A percentile compares a stretch with the other conserved stretches of the same genome.
These are phyloP conservation scores for Drosophila rubida DNA, from an alignment of 2,888 invertebrate genomes.

Conservation along the genomic window DNA sequence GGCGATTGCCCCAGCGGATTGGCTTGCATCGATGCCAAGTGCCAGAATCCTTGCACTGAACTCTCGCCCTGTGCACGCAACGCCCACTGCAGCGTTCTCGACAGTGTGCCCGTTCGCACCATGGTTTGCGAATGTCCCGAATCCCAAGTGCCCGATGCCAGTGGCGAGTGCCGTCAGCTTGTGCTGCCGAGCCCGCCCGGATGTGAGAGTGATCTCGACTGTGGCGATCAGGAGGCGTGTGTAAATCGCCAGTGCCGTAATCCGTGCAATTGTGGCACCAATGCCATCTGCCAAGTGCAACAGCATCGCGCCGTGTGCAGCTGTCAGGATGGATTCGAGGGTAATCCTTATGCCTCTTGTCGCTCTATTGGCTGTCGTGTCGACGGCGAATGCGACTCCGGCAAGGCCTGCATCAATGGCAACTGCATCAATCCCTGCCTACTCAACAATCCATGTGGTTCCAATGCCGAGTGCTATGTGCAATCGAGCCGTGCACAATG, in stretches of 20 bases:
- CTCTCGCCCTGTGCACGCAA: slow-evolving; percentile 91
- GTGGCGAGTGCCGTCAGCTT: slow-evolving; percentile 91
- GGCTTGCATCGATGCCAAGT: slow-evolving; percentile 92
- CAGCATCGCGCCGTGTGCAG: slow-evolving; percentile 95
- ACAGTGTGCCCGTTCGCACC: slow-evolving; percentile 93
- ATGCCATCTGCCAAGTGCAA: slow-evolving; percentile 92
- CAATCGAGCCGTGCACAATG: slow-evolving; percentile 91
- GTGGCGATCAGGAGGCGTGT: slow-evolving; percentile 92
- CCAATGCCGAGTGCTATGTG: slow-evolving; percentile 92
- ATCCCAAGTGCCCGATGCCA: slow-evolving; percentile 92
- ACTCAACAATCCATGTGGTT: slow-evolving; percentile 91
- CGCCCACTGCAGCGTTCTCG: slow-evolving; percentile 92
- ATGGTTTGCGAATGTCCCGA: slow-evolving; percentile 95
- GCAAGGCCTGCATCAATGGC: slow-evolving; percentile 93
- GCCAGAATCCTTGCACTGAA: slow-evolving; percentile 91
- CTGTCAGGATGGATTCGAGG: slow-evolving; percentile 93
- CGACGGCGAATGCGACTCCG: slow-evolving; percentile 93
- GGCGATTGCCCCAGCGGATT: slow-evolving; percentile 92
- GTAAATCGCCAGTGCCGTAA: slow-evolving; percentile 94
- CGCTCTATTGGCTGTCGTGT: slow-evolving; percentile 92
- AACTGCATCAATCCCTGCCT: slow-evolving; percentile 95
- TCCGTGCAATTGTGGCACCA: slow-evolving; percentile 94
- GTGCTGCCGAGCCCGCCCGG: slow-evolving; percentile 89
- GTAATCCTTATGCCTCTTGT: slow-evolving; percentile 93
- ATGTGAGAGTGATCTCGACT: slow-evolving; percentile 92